These are phyloP conservation scores for Verasper variegatus DNA, from an alignment of 2,113 vertebrate species.

Conservation along the genomic window DNA sequence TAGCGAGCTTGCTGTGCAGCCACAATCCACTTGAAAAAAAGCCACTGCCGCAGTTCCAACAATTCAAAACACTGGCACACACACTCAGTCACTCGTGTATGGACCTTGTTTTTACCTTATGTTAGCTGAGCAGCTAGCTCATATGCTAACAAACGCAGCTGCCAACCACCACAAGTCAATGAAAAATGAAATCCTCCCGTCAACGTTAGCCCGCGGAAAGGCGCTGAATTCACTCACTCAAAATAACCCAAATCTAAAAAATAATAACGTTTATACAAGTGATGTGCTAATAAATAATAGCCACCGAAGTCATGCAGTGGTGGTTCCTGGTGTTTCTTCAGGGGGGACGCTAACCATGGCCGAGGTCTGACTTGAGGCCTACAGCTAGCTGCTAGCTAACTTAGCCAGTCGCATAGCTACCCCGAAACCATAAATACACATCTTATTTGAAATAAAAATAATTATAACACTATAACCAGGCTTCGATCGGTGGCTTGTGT, in stretches of 20 bases:
- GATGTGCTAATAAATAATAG: neutral
- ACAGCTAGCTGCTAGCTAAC: neutral
- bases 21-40: no score
- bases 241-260: no score
- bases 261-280: no score
- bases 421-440: neutral
- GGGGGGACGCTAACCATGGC: neutral
- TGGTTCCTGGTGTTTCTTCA: neutral
- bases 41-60: no score
- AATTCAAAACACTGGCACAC: neutral
- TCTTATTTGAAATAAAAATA: neutral
- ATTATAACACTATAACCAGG: neutral
- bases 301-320: neutral
- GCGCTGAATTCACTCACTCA: no score
- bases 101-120: neutral
- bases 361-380: neutral
- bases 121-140: neutral
- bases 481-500: neutral
- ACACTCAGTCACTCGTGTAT: no score
- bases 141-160: neutral
- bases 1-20: neutral
- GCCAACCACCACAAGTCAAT: neutral
- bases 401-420: neutral
- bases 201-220: no score
- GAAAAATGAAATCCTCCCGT: neutral